Evolutionary conservation across 2,888 invertebrate genomes (phyloP).

Genomic region (Tethea ocularis): DNA sequence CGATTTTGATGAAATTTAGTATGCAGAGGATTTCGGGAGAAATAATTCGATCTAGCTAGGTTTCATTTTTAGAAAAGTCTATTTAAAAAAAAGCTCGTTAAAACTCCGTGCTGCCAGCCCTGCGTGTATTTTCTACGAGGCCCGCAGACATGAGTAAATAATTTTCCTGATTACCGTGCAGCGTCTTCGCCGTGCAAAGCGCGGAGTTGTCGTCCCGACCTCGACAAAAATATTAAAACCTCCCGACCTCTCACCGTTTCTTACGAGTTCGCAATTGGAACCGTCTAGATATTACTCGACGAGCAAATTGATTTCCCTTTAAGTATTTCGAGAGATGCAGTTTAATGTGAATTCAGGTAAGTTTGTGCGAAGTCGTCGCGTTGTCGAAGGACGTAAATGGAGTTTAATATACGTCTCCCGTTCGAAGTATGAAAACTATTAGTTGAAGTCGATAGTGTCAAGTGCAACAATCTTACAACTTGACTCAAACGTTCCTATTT

Average conservation of each 20-base stretch:
- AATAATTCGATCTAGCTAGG: too few species aligned
- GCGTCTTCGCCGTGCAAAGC: conserved; percentile 57
- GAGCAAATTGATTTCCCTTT: conserved; percentile 71
- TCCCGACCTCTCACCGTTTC: conserved; percentile 30
- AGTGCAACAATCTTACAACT: conserved; percentile 9
- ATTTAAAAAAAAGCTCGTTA: not conserved
- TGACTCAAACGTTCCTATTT: not conserved
- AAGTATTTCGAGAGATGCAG: conserved; percentile 57
- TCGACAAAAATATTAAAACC: conserved; percentile 75
- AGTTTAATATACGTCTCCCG: conserved; percentile 1
- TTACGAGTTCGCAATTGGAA: conserved; percentile 46
- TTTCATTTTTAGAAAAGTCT: not conserved
- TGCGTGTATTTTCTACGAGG: conserved; percentile 53
- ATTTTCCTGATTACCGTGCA: conserved; percentile 81
- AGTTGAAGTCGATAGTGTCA: not conserved
- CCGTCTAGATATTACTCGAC: conserved; percentile 55
- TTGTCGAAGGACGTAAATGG: conserved; percentile 5
- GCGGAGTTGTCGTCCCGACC: conserved; percentile 55
- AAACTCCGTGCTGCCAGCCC: conserved; percentile 45
- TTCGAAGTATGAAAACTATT: not conserved
- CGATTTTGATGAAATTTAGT: too few species aligned
- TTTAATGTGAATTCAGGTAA: conserved; percentile 39
- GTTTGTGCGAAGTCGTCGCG: conserved; percentile 22
- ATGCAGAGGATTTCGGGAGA: too few species aligned
- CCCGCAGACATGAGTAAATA: conserved; percentile 80